Base-by-base conservation (phyloP, 2,113 vertebrate species). In the Barbus barbus region DNA sequence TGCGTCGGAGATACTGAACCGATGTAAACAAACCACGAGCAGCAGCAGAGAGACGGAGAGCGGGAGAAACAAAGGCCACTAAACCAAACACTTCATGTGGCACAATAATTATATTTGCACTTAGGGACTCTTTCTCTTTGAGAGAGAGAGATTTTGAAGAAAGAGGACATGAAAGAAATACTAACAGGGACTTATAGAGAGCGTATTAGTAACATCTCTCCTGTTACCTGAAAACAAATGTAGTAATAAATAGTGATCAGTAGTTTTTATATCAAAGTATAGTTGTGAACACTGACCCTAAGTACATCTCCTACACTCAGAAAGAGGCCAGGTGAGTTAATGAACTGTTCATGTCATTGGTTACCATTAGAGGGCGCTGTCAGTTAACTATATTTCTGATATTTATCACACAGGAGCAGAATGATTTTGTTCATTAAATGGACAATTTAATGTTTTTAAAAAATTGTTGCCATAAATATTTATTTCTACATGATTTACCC, bases 11-110 rank as follows among this genome's bases (percentile, higher is more conserved):
- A 86, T 28, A 56, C 63, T 69, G 79, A 82, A 85, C 84, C 69
- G 85, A 88, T 90, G 91, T 89, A 91, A 91, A 90, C 91, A 91
- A 89, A 87, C 82, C 53, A 84, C 22, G 46, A 33, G 20, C 33
- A 72, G 74, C 81, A 65, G 61, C 33, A 76, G 75, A 74, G 36
- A 83, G 63, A 60, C 14, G 7, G 58, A 26, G 16, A 71, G n/a
- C 5, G 36, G 36, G 5, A 38, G 36, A 41, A 41, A 41, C 2
- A 44, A 44, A 44, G 41, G 41, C 41, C 41, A 9, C 41, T 44
- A 12, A 44, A 44, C 41, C 11, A 44, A 12, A 44, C 41, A 44
- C 0, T 11, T 3, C 9, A 44, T 12, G 2, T 44, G 41, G 41
- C 41, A 44, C 2, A 44, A 44, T 44, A 44, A 12, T 44, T 44